Evolutionary conservation across 1,140 invertebrate species (phyloP), one percentile per base, ranked within the genome.

Genomic region (Tribolium castaneum): DNA sequence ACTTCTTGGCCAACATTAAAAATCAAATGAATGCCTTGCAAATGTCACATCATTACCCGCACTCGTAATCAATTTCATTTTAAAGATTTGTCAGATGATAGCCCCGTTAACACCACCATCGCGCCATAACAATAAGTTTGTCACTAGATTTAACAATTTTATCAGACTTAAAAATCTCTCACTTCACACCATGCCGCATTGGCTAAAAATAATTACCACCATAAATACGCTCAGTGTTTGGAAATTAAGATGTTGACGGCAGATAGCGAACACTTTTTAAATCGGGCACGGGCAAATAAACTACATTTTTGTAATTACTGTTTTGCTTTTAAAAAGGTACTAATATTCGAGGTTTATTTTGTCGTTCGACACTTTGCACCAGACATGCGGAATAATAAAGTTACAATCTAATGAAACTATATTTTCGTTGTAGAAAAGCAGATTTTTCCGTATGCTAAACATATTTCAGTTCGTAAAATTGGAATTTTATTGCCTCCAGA

Each of bases 161-260:
- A 59, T 59, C 54, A 25, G 22, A 12, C 10, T 59, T 59, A 59
- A 59, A 59, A 59, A 59, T 59, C 54, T 59, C 7, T 25, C n/a
- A 59, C 54, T 59, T 22, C 39, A 45, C 39, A 45, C 10, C 22
- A 19, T 59, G 54, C 59, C 3, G 30, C n/a, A 66, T 66, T 14
- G 25, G 3, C 45, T 66, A 66, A 66, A 66, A 66, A 59, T 66
- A 66, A 66, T 66, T 66, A 66, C 59, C 59, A 66, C 59, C 59
- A 66, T 66, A 66, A 35, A 25, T 59, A 59, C 19, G 6, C 19
- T 59, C 19, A 19, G 22, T 25, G 19, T 59, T 59, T 59, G 5
- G 10, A 25, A 59, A 59, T 59, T 59, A 25, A 19, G 54, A 59
- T 59, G 14, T 54, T 54, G 52, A 54, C 14, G n/a, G 52, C 16